Base-by-base conservation (phyloP, 2,888 invertebrate species). In the Rhaphigaster nebulosa region DNA sequence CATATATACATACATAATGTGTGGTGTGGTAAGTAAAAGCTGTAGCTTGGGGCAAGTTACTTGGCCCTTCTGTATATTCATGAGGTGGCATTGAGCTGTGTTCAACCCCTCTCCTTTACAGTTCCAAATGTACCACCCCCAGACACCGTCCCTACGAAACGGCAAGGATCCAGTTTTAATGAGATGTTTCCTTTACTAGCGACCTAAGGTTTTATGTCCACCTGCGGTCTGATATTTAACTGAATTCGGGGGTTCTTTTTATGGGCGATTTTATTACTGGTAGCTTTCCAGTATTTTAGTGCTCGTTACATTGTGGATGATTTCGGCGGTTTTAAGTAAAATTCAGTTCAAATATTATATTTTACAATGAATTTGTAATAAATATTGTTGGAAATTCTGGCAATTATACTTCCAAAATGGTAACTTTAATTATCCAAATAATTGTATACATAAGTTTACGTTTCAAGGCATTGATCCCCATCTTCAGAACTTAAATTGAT, bases 141-240 rank as follows among this genome's bases (percentile, higher is more conserved):
- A 70, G 34, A 70, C 65, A 65, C 65, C 4, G 29, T 8, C 65
- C 65, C 10, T 65, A 65, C 34, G 34, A 34, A 76, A 70, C 38
- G 70, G 70, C 70, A 76, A 38, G 38, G 70, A 34, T 76, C 34
- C 70, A 76, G 34, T 76, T 76, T 76, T 76, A 76, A 76, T 76
- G 70, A 76, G 70, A 76, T 76, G 70, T 76, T 38, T 76, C 70
- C 70, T 76, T 76, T 76, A 76, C 70, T 76, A 76, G 34, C 70
- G 20, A 34, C 70, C 70, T 76, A 76, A 76, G 8, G 34, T 76
- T 76, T 76, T 76, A 76, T 76, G 70, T 76, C 70, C 34, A 76
- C 70, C 70, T 76, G 70, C 70, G 70, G 70, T 38, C 70, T 76
- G 70, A 76, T 76, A 76, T 76, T 76, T 76, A 76, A 76, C 70